A percentile compares a stretch with the other conserved stretches of the same genome.
Conservation (phyloP, 2,888 invertebrate species). For the Lochmaea capreae region DNA sequence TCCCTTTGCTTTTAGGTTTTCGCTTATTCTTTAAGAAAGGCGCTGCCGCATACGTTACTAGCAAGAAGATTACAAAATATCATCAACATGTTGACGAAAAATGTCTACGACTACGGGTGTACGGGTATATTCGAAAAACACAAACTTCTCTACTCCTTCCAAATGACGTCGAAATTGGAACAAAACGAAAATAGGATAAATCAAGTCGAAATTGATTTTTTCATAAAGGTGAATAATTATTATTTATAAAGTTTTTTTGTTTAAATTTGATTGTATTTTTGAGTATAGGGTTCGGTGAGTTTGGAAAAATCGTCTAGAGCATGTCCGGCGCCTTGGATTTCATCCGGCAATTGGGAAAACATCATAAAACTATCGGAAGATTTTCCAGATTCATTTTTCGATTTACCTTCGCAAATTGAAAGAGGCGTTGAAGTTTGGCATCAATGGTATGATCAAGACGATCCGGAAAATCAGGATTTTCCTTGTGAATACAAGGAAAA, state of each 20-base stretch:
- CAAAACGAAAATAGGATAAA: constrained; percentile 74
- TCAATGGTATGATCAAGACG: constrained; percentile 88
- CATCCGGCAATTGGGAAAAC: constrained; percentile 85
- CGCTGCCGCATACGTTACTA: constrained; percentile 84
- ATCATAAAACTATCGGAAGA: constrained; percentile 77
- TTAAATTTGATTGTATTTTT: constrained; percentile 10
- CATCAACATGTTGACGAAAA: constrained; percentile 85
- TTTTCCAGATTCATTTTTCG: constrained; percentile 75
- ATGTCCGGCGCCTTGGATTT: constrained; percentile 81
- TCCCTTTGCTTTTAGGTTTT: constrained; percentile 75
- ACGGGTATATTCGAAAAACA: constrained; percentile 93
- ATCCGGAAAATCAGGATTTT: constrained; percentile 78
- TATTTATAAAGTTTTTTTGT: neutral
- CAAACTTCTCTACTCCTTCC: constrained; percentile 90
- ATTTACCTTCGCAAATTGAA: constrained; percentile 74
- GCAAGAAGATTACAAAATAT: constrained; percentile 82
- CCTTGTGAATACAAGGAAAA: constrained; percentile 78
- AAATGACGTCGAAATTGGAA: constrained; percentile 87
- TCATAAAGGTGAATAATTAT: constrained; percentile 79
- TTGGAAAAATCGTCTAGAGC: constrained; percentile 77
- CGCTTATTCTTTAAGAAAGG: constrained; percentile 81
- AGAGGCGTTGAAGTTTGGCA: constrained; percentile 52
- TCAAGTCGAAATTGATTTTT: constrained; percentile 86
- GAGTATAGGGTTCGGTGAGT: constrained; percentile 70
- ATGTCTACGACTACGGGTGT: constrained; percentile 92